Conservation (phyloP, 1,140 invertebrate genomes). For the Drosophila teissieri region DNA sequence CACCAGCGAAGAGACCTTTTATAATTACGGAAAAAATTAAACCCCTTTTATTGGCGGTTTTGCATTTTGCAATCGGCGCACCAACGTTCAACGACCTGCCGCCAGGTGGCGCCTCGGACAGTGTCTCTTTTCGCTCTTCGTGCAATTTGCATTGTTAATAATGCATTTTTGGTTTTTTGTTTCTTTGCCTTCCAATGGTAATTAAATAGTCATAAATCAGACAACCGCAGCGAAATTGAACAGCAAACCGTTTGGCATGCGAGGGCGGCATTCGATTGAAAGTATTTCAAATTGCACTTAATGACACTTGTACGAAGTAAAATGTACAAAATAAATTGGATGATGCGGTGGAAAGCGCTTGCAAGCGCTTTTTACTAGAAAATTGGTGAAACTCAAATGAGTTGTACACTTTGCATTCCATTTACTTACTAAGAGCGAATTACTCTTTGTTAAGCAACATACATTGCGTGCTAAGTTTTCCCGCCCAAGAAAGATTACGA, state of each 20-base stretch:
- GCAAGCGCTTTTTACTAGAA: not conserved
- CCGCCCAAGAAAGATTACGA: conserved; percentile 5
- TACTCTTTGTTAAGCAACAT: not conserved
- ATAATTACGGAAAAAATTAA: conserved; percentile 47
- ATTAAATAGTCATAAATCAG: conserved; percentile 51
- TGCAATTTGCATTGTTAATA: conserved; percentile 74
- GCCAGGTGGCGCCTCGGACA: conserved; percentile 19
- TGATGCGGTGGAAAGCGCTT: conserved; percentile 11
- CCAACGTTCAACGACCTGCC: conserved; percentile 44
- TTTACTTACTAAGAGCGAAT: no score
- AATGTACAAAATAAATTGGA: conserved; percentile 8
- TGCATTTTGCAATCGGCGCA: conserved; percentile 1
- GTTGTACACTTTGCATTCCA: no score
- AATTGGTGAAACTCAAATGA: not conserved
- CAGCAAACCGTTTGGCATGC: conserved; percentile 33
- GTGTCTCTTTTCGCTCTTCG: not conserved
- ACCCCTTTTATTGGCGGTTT: conserved; percentile 16
- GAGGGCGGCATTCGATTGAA: conserved; percentile 43
- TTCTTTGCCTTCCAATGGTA: conserved; percentile 17
- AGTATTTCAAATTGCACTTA: conserved; percentile 29
- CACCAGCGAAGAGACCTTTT: conserved; percentile 18
- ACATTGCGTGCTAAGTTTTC: not conserved
- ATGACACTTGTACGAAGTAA: conserved; percentile 33
- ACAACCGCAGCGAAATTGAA: conserved; percentile 14
- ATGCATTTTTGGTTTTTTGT: conserved; percentile 31